Base-by-base conservation (phyloP, 1,140 invertebrate genomes). In the Danaus melanippus region DNA sequence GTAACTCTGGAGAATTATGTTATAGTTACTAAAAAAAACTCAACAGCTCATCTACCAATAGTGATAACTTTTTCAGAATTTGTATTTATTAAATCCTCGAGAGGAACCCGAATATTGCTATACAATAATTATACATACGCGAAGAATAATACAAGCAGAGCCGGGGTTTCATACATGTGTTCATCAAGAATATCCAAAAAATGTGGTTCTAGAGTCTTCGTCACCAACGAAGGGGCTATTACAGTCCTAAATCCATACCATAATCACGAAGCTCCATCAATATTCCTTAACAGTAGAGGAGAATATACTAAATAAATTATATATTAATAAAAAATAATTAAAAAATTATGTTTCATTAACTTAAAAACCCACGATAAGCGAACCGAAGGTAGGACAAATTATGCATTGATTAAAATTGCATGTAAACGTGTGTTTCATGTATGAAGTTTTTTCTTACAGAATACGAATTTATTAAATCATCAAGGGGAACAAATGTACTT, bases 51-150 rank as follows among this genome's bases (percentile, higher is more conserved):
- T 41, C 48, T 10, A 50, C 7, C 9, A 64, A 32, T 62, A 54
- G 47, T 32, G 6, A 32, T 32, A 32, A 32, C 21, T 32, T 46
- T 15, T 52, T 44, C 46, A 58, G 50, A 46, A 46, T 39, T 46
- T 15, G 41, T 32, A 45, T 47, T 46, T 10, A 58, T 52, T 42
- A 60, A 64, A 41, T 50, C 61, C 4, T 62, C 32, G 15, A 56
- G 61, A 10, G 68, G 66, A 11, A 58, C 59, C 3, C 61, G 55
- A 9, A 56, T 67, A 42, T 49, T 75, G 3, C 50, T 73, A 9
- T 68, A 66, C 51, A 32, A 60, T 21, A 53, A 60, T 3, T 60
- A 55, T 48, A 64, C 58, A 2, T 67, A 64, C 45, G 51, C 53
- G 10, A 62, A 21, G 52, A 58, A 42, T 12, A 53, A 46, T n/a